Evolutionary conservation across 1,140 invertebrate genomes (phyloP), one percentile per base, ranked within the genome.

Genomic region (Vanessa atalanta): DNA sequence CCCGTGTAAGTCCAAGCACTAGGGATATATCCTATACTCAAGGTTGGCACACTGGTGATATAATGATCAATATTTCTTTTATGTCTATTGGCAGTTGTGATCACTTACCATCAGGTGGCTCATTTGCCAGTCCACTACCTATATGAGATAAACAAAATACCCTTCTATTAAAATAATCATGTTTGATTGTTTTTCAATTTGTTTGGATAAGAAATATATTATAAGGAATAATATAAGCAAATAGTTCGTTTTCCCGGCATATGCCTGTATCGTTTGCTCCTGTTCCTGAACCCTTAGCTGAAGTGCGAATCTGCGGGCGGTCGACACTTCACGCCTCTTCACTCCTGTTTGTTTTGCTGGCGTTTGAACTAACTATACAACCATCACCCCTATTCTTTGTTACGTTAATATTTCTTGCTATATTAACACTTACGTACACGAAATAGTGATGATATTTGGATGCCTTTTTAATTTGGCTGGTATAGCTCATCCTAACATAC

Each of bases 281-380:
- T 76, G 47, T 86, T 83, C 81, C 31, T 84, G 80, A 83, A 86
- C 79, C 80, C 80, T 83, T 79, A 72, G 47, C 71, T 83, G 80
- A 82, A 88, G 84, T 86, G 87, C 87, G 86, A 91, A 89, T 86
- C 87, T 78, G 80, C 87, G 89, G 88, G 89, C 87, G 89, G 89
- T 89, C 88, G 63, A 71, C 80, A 75, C 84, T 89, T 73, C 63
- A 86, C 47, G 57, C 70, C 81, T 84, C 83, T 88, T 79, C 76
- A 87, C 16, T 65, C 68, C 73, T 89, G 86, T 91, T 91, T 90
- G 84, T 85, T 88, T 90, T 88, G 83, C 82, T 84, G 81, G 85
- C 87, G 82, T 89, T 87, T 86, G 80, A 83, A 87, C 82, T 86
- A 81, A 71, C 69, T 76, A 82, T 76, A 73, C 72, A 63, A 60